phyloP scores from a whole-genome alignment of 2,888 invertebrate species.

The Drosophila crucigera region DNA sequence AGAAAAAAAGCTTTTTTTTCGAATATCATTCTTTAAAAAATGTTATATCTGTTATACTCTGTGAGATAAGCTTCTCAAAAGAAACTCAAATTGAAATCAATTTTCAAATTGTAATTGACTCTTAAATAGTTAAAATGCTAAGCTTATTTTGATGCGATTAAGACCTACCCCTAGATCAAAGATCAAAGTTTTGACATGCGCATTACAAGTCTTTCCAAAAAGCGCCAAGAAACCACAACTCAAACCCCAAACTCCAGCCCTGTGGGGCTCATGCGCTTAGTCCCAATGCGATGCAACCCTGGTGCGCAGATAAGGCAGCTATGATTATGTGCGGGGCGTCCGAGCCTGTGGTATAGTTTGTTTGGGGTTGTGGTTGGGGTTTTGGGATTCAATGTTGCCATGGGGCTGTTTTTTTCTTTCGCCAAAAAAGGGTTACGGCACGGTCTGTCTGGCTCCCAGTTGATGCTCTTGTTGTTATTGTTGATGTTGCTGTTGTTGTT shows the following conservation, averaged over 20 bases:
- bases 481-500: constrained; percentile 29
- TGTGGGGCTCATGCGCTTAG: constrained; percentile 35
- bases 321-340: constrained; percentile 30
- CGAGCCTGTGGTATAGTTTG: constrained; percentile 32
- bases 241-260: constrained; percentile 13
- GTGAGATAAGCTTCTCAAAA: background rate
- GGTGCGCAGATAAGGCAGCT: constrained; percentile 40
- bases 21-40: background rate
- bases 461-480: constrained; percentile 17
- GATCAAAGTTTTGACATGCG: constrained; percentile 39
- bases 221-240: constrained; percentile 45
- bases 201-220: constrained; percentile 4
- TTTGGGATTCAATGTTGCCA: background rate
- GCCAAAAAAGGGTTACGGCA: constrained; percentile 36
- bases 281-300: constrained; percentile 47
- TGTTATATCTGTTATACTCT: background rate
- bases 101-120: too few species aligned
- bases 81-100: background rate
- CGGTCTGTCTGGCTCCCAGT: constrained; percentile 19
- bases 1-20: background rate
- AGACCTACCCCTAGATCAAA: constrained; percentile 18
- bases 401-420: constrained; percentile 12
- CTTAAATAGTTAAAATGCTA: background rate
- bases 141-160: constrained; percentile 1
- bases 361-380: background rate